Percentiles rank a stretch among this genome's conserved stretches.
phyloP scores from a whole-genome alignment of 1,140 invertebrate genomes.

The Pteromalus puparum region DNA sequence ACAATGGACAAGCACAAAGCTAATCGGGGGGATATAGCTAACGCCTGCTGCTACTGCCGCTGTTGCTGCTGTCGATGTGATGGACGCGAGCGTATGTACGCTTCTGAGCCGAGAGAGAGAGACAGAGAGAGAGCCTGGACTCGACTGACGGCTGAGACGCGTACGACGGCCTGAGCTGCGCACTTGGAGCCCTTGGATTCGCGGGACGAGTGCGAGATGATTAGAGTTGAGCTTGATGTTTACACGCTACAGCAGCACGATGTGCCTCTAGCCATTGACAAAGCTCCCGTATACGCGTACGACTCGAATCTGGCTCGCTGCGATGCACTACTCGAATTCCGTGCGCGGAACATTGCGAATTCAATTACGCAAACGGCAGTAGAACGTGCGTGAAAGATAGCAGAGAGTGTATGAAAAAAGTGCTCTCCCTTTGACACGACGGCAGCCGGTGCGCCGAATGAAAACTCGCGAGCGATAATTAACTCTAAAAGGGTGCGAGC shows the following conservation, averaged over 20 bases:
- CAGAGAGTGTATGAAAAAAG: neutral
- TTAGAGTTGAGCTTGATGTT: neutral
- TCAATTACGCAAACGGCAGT: slow-evolving; percentile 10
- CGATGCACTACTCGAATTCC: neutral
- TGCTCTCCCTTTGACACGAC: neutral
- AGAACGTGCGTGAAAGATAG: neutral
- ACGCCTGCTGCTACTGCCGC: neutral
- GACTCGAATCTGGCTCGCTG: neutral
- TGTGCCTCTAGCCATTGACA: too few species aligned
- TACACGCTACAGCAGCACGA: too few species aligned
- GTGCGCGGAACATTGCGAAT: neutral
- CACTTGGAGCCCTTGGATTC: neutral
- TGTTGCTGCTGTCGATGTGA: slow-evolving; percentile 4
- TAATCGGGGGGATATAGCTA: neutral
- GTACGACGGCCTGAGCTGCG: neutral
- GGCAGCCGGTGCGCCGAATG: neutral
- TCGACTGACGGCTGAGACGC: neutral
- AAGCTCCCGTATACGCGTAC: neutral
- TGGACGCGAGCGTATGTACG: neutral
- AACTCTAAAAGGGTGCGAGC: slow-evolving; percentile 4
- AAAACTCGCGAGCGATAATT: slow-evolving; percentile 17
- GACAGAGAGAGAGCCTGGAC: neutral
- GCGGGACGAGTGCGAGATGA: neutral
- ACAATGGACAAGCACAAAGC: slow-evolving; percentile 24
- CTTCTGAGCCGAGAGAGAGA: neutral